Evolutionary conservation across 2,888 invertebrate genomes (phyloP), one percentile per base, ranked within the genome.

Genomic region (Drosophila infuscata): DNA sequence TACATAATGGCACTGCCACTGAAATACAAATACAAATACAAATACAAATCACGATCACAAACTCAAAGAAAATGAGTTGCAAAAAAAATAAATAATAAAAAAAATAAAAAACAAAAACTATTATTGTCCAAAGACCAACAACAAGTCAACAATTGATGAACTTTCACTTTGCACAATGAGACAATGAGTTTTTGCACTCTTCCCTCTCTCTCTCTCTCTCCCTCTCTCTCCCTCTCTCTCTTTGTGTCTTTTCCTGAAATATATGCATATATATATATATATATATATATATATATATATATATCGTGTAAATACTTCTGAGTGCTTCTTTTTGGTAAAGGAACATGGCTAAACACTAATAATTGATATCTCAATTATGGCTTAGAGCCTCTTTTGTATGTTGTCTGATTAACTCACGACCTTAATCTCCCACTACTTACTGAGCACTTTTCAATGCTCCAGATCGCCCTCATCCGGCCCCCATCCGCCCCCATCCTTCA

Each of bases 111-210:
- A 48, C 49, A 48, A 58, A 75, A 58, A 17, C 43, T 15, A 67
- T 61, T 54, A 46, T 43, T 62, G 25, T 17, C 59, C 70, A 64
- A 30, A 38, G 29, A 56, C 74, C 3, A 25, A 43, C 49, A 38
- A 17, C 20, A 63, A 43, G 17, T 12, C 36, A 46, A 32, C 69
- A 67, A 83, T 81, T 83, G 85, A 67, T 76, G 76, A 73, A 85
- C 81, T 85, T 81, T 82, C 86, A 86, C 86, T 82, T 82, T 69
- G 61, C 61, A 74, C 81, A 80, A 76, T 82, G 72, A 76, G 80
- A 63, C 43, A 72, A 46, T 65, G 48, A 63, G 64, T 72, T 41
- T 58, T 1, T 65, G 41, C 12, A 8, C 38, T 30, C 12, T 15
- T 35, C 25, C n/a, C 30, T 30, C n/a, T 6, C 6, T 49, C 9